Evolutionary conservation across 2,797 vertebrate genomes (phyloP).

Genomic region (Oreortyx pictus): DNA sequence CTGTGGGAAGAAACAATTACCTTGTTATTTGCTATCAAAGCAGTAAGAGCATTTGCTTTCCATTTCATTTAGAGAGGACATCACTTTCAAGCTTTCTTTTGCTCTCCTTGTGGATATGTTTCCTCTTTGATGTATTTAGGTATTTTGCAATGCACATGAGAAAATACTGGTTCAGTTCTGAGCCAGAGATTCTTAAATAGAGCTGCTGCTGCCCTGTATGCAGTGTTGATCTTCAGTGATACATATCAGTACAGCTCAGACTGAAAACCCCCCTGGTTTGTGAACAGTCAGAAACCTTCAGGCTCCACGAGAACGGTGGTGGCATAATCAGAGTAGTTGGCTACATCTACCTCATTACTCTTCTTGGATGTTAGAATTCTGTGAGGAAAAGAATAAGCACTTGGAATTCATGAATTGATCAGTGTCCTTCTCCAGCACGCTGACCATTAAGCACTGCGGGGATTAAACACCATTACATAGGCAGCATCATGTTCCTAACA

Average conservation of each 20-base stretch:
- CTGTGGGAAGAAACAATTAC: constrained; percentile 66
- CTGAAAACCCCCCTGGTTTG: neutral
- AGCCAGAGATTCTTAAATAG: neutral
- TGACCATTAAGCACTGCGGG: constrained; percentile 6
- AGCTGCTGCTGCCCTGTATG: neutral
- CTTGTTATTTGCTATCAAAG: constrained; percentile 51
- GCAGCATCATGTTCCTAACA: constrained; percentile 40
- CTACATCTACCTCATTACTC: constrained; percentile 16
- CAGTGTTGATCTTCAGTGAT: neutral
- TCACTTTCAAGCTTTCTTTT: constrained; percentile 29
- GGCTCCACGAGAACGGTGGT: neutral
- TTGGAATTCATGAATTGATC: constrained; percentile 18
- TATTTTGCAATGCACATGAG: neutral
- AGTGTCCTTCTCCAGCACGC: neutral
- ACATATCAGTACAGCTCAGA: neutral
- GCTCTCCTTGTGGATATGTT: constrained; percentile 10
- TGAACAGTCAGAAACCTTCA: constrained; percentile 1
- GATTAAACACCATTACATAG: constrained; percentile 47
- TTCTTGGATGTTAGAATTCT: constrained; percentile 6
- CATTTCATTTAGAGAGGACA: constrained; percentile 43
- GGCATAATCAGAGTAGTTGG: neutral
- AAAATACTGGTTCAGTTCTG: neutral
- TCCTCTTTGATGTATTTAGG: neutral
- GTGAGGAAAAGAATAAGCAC: neutral
- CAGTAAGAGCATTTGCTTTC: constrained; percentile 53